These are phyloP conservation scores for Leptodactylus fallax DNA, from an alignment of 2,797 vertebrate species.

Conservation along the genomic window DNA sequence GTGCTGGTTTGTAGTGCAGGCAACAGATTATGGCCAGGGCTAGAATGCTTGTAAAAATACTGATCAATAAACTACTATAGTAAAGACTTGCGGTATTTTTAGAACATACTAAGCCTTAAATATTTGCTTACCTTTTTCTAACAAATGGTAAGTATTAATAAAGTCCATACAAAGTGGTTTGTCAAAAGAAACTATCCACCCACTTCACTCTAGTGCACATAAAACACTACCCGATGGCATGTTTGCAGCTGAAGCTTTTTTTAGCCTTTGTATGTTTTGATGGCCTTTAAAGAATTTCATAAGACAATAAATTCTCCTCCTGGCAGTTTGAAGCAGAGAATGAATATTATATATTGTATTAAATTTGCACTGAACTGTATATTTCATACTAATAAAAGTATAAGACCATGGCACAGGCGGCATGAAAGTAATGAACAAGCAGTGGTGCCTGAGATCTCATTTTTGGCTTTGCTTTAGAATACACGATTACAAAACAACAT, in stretches of 20 bases:
- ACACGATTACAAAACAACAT: too few species aligned
- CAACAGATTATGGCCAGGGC: neutral
- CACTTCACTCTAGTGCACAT: too few species aligned
- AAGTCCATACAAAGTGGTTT: neutral
- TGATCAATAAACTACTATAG: slow-evolving; percentile 7
- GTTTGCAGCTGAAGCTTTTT: neutral
- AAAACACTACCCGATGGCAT: too few species aligned
- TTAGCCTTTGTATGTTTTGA: neutral
- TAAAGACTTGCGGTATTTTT: neutral
- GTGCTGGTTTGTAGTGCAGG: neutral
- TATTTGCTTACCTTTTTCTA: neutral
- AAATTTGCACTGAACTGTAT: too few species aligned
- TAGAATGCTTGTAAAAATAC: neutral
- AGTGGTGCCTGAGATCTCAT: too few species aligned
- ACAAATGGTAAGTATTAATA: neutral
- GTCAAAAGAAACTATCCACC: neutral
- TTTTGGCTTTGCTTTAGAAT: too few species aligned
- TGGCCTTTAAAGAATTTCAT: neutral
- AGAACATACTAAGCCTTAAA: neutral
- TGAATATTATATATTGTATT: too few species aligned
- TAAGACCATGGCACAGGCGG: too few species aligned
- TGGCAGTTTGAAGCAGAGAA: too few species aligned
- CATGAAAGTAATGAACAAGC: too few species aligned
- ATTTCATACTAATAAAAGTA: too few species aligned
- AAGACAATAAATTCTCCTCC: too few species aligned